A percentile compares a stretch with the other conserved stretches of the same genome.
phyloP scores from a whole-genome alignment of 2,797 vertebrate species.

The Echeneis naucrates region DNA sequence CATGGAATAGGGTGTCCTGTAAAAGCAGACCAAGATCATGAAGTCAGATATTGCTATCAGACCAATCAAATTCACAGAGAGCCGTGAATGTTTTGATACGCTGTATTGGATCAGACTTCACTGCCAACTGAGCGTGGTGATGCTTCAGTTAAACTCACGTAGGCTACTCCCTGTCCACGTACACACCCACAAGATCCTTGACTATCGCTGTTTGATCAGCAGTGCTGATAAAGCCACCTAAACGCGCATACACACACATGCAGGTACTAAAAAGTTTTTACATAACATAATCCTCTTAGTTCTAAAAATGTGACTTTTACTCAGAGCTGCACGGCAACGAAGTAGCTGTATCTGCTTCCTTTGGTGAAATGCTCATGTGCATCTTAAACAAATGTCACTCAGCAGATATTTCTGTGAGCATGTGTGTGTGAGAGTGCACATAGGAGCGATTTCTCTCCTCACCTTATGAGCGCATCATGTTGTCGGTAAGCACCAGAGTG shows the following conservation, averaged over 20 bases:
- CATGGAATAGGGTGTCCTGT: background rate
- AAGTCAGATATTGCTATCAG: too few relatives aligned
- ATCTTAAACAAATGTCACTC: slow-evolving; percentile 22
- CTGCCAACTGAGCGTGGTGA: background rate
- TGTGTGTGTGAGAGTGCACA: slow-evolving; percentile 1
- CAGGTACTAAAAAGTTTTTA: slow-evolving; percentile 16
- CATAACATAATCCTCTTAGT: slow-evolving; percentile 44
- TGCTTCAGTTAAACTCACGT: slow-evolving; percentile 20
- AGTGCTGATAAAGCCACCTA: slow-evolving; percentile 42
- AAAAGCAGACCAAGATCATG: background rate
- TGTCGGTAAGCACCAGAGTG: background rate
- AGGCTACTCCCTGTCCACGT: slow-evolving; percentile 39
- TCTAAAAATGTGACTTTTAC: slow-evolving; percentile 48
- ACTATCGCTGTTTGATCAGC: slow-evolving; percentile 45
- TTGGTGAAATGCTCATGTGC: slow-evolving; percentile 8
- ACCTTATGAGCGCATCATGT: slow-evolving; percentile 16
- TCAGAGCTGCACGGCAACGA: background rate
- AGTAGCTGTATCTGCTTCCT: slow-evolving; percentile 20
- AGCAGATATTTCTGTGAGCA: slow-evolving; percentile 14
- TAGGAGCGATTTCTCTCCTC: slow-evolving; percentile 17
- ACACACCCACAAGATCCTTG: slow-evolving; percentile 54
- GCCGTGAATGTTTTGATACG: background rate
- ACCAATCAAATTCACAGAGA: background rate
- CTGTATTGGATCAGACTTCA: background rate
- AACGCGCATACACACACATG: slow-evolving; percentile 4